phyloP scores from a whole-genome alignment of 2,113 vertebrate species.

The Perca flavescens region DNA sequence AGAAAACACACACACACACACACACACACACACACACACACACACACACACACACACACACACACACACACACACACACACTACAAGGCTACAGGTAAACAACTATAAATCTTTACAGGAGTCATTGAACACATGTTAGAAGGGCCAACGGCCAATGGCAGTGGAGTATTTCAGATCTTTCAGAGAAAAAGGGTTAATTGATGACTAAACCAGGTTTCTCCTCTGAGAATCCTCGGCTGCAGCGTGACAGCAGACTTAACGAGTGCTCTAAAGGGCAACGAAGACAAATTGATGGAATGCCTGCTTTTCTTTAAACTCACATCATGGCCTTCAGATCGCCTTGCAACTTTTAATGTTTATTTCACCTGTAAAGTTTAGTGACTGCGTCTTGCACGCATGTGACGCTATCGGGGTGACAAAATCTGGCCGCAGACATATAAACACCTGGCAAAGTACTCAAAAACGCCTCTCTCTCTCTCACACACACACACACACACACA shows the following conservation, averaged over 20 bases:
- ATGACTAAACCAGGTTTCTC: slow-evolving; percentile 11
- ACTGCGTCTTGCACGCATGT: too few relatives aligned
- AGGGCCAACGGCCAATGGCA: not conserved
- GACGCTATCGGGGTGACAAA: too few relatives aligned
- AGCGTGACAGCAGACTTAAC: slow-evolving; percentile 24
- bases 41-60: too few relatives aligned
- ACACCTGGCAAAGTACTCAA: too few relatives aligned
- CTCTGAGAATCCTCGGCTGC: not conserved
- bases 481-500: too few relatives aligned
- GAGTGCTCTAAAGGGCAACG: slow-evolving; percentile 36
- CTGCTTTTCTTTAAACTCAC: slow-evolving; percentile 16
- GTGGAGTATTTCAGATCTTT: slow-evolving; percentile 1
- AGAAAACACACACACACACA: slow-evolving; percentile 13
- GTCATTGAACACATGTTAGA: not conserved
- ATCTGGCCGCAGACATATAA: too few relatives aligned
- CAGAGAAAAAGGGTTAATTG: slow-evolving; percentile 23
- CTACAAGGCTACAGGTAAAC: slow-evolving; percentile 1
- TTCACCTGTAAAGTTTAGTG: too few relatives aligned
- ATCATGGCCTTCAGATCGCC: not conserved
- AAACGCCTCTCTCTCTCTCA: too few relatives aligned
- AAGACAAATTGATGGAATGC: slow-evolving; percentile 8
- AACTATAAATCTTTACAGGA: not conserved
- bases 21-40: not conserved
- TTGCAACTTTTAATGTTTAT: not conserved
- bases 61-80: not conserved